phyloP scores from a whole-genome alignment of 2,113 vertebrate species.

The Cariama cristata region DNA sequence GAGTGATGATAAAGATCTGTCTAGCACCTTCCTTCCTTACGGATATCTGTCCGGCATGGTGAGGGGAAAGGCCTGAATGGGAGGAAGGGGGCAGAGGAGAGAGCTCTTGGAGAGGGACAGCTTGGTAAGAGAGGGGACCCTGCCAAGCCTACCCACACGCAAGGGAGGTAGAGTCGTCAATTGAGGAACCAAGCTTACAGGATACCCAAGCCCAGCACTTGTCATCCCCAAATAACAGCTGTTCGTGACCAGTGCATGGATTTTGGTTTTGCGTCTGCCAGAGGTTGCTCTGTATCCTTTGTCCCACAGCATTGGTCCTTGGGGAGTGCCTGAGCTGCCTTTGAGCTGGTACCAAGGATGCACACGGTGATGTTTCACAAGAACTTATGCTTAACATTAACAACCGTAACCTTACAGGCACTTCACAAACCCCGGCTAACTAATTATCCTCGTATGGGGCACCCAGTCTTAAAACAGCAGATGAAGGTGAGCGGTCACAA shows the following conservation, averaged over 20 bases:
- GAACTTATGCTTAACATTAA: not conserved
- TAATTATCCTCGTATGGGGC: not conserved
- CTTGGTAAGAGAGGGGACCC: not conserved
- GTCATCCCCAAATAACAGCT: not conserved
- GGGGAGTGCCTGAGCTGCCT: not conserved
- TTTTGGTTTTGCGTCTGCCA: not conserved
- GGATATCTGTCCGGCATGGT: not conserved
- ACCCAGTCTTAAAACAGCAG: not conserved
- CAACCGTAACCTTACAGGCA: not conserved
- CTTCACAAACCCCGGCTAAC: not conserved
- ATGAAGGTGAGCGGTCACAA: not conserved
- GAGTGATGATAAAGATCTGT: conserved; percentile 54
- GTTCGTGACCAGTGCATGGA: accelerated
- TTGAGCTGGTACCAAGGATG: not conserved
- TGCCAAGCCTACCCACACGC: not conserved
- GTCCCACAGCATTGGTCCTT: accelerated
- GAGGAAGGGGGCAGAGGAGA: not conserved
- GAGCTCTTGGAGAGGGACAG: not conserved
- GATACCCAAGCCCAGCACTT: not conserved
- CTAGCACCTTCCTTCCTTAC: conserved; percentile 35
- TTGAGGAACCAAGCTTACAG: not conserved
- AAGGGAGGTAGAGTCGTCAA: not conserved
- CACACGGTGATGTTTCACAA: not conserved
- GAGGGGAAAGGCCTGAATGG: not conserved
- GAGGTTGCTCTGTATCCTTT: not conserved